These are phyloP conservation scores for Contarinia nasturtii DNA, from an alignment of 1,140 invertebrate genomes.

Conservation along the genomic window DNA sequence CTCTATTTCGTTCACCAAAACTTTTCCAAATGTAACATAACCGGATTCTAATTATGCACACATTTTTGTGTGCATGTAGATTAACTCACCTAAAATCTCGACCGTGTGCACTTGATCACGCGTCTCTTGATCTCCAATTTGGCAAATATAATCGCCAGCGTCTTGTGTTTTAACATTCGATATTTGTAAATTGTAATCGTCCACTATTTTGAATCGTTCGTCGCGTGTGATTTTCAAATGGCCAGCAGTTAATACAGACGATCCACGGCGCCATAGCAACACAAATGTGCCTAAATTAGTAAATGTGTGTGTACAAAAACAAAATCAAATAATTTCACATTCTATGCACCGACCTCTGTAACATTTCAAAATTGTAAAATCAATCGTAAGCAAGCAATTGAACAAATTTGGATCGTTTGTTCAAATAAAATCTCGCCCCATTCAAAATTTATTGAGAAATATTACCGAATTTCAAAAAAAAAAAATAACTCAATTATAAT, in stretches of 20 bases:
- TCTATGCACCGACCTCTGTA: no score
- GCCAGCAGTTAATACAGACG: conserved; percentile 35
- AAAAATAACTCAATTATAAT: no score
- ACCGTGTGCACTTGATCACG: conserved; percentile 30
- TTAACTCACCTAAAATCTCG: conserved; percentile 28
- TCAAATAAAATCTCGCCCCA: not conserved
- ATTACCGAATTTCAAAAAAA: no score
- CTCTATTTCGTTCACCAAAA: no score
- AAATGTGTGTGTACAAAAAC: not conserved
- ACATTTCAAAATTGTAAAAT: no score
- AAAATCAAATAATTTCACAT: no score
- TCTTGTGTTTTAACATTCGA: conserved; percentile 31
- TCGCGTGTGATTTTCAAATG: conserved; percentile 39
- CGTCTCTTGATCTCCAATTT: conserved; percentile 29
- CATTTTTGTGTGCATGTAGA: no score
- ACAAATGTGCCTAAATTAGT: conserved; percentile 31
- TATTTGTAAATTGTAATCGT: conserved; percentile 39
- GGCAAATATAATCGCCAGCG: conserved; percentile 29
- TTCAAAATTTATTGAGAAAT: no score
- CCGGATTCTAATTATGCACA: no score
- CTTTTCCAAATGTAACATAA: no score
- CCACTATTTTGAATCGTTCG: conserved; percentile 32
- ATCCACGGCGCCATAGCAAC: conserved; percentile 37
- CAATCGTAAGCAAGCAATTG: no score
- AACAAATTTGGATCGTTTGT: not conserved